Evolutionary conservation across 1,140 invertebrate genomes (phyloP), one percentile per base, ranked within the genome.

Genomic region (Bombus waltoni): DNA sequence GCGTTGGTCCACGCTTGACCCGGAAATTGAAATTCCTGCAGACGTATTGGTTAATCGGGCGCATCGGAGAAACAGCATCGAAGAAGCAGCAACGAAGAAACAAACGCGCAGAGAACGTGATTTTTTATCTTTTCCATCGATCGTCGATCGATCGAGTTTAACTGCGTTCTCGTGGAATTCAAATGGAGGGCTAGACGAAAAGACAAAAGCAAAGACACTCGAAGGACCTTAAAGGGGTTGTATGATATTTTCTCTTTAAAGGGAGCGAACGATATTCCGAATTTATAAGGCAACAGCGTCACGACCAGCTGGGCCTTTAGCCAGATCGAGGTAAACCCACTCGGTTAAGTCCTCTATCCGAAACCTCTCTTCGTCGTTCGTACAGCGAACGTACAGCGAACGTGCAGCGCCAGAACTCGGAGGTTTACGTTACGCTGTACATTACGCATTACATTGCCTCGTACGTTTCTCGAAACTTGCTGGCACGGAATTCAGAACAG

Each of bases 361-460:
- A 42, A 87, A 40, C 18, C 32, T 35, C 66, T 68, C 65, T 8
- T 15, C 32, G 62, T 53, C 62, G 38, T 62, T 62, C 32, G 65
- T 66, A 6, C 2, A 28, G 3, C 25, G 47, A 53, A 53, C 18
- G 47, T 68, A 38, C 72, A 35, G 53, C 44, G n/a, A 11, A 18
- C 62, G 9, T 28, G 57, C 65, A 28, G 47, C 70, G 44, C 79
- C 70, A 40, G 82, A 84, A 81, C 25, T 74, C 88, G 65, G 42
- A 75, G 68, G 66, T 83, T 77, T 82, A 73, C 88, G 82, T 91
- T 89, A 91, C 83, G 81, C 5, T 70, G 76, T 91, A 88, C 86
- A 90, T 90, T 92, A 91, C 86, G 91, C 90, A 86, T 88, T 86
- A 85, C 91, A 92, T 91, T 91, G 87, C 89, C 86, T 75, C 85